A percentile compares a stretch with the other conserved stretches of the same genome.
phyloP scores from a whole-genome alignment of 2,797 vertebrate species.

The Myripristis murdjan region DNA sequence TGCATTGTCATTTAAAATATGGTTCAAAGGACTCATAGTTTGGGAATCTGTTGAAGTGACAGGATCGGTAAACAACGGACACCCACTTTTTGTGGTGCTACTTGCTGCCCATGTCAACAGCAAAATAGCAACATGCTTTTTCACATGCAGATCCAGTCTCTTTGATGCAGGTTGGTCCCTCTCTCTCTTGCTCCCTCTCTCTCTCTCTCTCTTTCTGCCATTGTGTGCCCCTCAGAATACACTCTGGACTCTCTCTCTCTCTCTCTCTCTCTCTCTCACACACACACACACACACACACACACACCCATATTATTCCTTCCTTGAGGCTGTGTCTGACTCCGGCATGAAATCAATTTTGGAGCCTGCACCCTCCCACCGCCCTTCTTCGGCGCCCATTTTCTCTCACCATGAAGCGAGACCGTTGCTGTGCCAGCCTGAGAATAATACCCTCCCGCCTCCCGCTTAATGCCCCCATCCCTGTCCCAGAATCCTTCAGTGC shows the following conservation, averaged over 20 bases:
- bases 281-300: slow-evolving; percentile 42
- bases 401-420: slow-evolving; percentile 79
- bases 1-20: slow-evolving; percentile 8
- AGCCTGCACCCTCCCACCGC: slow-evolving; percentile 68
- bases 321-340: slow-evolving; percentile 78
- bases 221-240: slow-evolving; percentile 68
- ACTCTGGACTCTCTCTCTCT: slow-evolving; percentile 57
- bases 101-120: slow-evolving; percentile 55
- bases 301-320: slow-evolving; percentile 69
- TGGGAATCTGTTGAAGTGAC: slow-evolving; percentile 41
- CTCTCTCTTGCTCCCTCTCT: slow-evolving; percentile 51
- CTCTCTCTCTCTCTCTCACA: slow-evolving; percentile 20
- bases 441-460: slow-evolving; percentile 32
- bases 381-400: slow-evolving; percentile 72
- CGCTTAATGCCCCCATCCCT: slow-evolving; percentile 48
- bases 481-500: slow-evolving; percentile 62
- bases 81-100: slow-evolving; percentile 38
- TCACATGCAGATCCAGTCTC: slow-evolving; percentile 71
- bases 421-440: slow-evolving; percentile 77
- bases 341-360: slow-evolving; percentile 84
- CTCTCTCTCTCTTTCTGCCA: slow-evolving; percentile 41
- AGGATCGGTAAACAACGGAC: slow-evolving; percentile 57
- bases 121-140: slow-evolving; percentile 67
- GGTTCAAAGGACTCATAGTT: background rate
- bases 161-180: slow-evolving; percentile 72